Evolutionary conservation across 2,888 invertebrate species (phyloP).

Genomic region (Pseudeuparius sepicola): DNA sequence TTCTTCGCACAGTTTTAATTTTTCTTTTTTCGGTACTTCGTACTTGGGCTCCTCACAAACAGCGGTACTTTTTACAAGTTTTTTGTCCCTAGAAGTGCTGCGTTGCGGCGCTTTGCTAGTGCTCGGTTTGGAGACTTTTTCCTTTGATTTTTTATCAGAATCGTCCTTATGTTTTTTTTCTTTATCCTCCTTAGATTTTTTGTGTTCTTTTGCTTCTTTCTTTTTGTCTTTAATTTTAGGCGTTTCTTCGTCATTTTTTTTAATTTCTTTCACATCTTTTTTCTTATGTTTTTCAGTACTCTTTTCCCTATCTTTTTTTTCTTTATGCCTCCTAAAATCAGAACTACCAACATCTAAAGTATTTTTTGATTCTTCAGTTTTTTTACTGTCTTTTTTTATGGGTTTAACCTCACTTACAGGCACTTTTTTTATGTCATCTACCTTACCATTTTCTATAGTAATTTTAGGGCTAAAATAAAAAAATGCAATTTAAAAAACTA

Average conservation of each 20-base stretch:
- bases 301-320: constrained; percentile 21
- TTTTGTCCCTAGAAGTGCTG: constrained; percentile 26
- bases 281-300: constrained; percentile 15
- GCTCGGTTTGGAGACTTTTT: constrained; percentile 11
- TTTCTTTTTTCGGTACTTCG: constrained; percentile 12
- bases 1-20: not conserved
- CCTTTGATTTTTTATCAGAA: constrained; percentile 13
- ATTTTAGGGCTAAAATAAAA: constrained; percentile 34
- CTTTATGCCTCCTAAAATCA: constrained; percentile 29
- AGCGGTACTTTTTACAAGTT: constrained; percentile 24
- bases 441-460: constrained; percentile 36
- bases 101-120: constrained; percentile 15
- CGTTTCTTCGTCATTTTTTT: constrained; percentile 15
- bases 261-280: constrained; percentile 13
- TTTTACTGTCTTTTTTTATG: constrained; percentile 33
- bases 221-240: constrained; percentile 19
- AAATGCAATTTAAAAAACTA: too few relatives aligned
- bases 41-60: constrained; percentile 22
- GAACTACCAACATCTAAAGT: constrained; percentile 31
- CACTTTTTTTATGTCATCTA: constrained; percentile 28
- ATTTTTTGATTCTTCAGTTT: constrained; percentile 27
- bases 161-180: constrained; percentile 8
- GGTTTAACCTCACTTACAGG: constrained; percentile 32
- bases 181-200: constrained; percentile 8
- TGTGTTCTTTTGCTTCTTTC: constrained; percentile 7